Evolutionary conservation across 2,888 invertebrate genomes (phyloP).

Genomic region (Arrhopalites spinosus): DNA sequence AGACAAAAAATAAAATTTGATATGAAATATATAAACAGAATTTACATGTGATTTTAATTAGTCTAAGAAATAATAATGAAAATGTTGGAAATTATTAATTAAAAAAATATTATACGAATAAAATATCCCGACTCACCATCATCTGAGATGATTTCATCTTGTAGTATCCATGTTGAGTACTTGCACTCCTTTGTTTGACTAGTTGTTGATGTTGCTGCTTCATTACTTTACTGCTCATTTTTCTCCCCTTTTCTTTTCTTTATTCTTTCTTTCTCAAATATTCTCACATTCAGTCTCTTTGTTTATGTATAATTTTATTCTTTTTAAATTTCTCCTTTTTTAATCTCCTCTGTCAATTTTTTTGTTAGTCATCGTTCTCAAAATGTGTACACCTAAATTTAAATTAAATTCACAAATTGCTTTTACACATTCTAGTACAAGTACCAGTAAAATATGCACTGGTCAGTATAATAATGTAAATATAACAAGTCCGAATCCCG

Average conservation of each 20-base stretch:
- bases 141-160: conserved; percentile 6
- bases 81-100: too few species aligned
- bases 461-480: too few species aligned
- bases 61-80: too few species aligned
- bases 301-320: not conserved
- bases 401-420: too few species aligned
- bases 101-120: too few species aligned
- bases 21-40: too few species aligned
- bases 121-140: too few species aligned
- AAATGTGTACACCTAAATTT: too few species aligned
- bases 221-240: conserved; percentile 38
- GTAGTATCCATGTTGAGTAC: conserved; percentile 24
- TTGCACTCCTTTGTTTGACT: not conserved
- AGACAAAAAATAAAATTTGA: too few species aligned
- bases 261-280: not conserved
- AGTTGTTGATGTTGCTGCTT: conserved; percentile 19
- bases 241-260: not conserved
- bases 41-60: too few species aligned
- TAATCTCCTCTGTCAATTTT: not conserved
- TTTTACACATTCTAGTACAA: too few species aligned
- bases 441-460: not conserved
- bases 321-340: not conserved
- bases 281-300: not conserved
- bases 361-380: too few species aligned
- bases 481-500: not conserved